phyloP scores from a whole-genome alignment of 1,140 invertebrate species.

The Lepidotrigona ventralis region DNA sequence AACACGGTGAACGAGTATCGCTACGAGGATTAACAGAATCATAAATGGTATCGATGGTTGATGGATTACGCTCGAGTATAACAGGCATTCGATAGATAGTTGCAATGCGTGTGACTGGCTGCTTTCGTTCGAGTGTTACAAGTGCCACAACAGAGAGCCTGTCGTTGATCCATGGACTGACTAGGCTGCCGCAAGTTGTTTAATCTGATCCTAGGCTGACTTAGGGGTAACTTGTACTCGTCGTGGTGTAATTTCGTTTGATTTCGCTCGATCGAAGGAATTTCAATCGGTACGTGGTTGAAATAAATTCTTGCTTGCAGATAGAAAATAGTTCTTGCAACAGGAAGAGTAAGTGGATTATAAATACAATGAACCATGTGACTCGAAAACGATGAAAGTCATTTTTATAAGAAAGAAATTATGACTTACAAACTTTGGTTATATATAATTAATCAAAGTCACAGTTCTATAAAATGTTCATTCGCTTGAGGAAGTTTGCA shows the following conservation, averaged over 20 bases:
- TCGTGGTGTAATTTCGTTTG: neutral
- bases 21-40: constrained; percentile 15
- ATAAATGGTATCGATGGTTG: constrained; percentile 16
- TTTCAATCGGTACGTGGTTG: too few relatives aligned
- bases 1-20: constrained; percentile 1
- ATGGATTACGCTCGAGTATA: neutral
- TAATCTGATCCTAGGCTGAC: neutral
- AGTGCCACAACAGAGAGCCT: neutral
- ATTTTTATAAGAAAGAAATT: too few relatives aligned
- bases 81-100: neutral
- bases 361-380: too few relatives aligned
- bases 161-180: neutral
- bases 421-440: too few relatives aligned
- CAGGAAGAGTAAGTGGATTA: too few relatives aligned
- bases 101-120: neutral
- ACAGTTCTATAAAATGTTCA: too few relatives aligned
- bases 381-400: too few relatives aligned
- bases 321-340: too few relatives aligned
- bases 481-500: too few relatives aligned
- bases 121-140: neutral
- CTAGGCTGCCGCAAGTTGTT: neutral
- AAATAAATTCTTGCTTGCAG: too few relatives aligned
- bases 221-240: neutral
- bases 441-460: too few relatives aligned
- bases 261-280: neutral